phyloP scores from a whole-genome alignment of 2,888 invertebrate species.

The Tetrapedia diversipes region DNA sequence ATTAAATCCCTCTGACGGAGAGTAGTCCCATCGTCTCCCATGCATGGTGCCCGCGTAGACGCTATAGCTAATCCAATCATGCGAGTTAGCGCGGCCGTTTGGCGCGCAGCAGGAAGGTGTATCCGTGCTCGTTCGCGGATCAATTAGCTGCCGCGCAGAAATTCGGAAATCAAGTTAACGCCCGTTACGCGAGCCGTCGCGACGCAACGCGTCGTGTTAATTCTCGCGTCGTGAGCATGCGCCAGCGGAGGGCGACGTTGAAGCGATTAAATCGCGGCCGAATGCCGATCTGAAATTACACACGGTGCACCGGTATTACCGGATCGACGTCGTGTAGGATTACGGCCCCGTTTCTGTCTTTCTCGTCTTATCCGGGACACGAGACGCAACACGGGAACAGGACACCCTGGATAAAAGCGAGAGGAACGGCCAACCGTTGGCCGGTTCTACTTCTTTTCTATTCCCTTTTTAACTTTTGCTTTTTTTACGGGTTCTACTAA shows the following conservation, averaged over 20 bases:
- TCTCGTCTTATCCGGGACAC: slow-evolving; percentile 73
- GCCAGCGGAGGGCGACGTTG: slow-evolving; percentile 56
- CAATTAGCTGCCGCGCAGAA: slow-evolving; percentile 16
- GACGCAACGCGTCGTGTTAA: slow-evolving; percentile 17
- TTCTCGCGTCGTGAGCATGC: neutral
- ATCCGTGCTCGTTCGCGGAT: slow-evolving; percentile 19
- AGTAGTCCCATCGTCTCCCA: neutral
- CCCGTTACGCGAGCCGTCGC: slow-evolving; percentile 31
- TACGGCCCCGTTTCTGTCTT: slow-evolving; percentile 75
- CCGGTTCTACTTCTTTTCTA: no score
- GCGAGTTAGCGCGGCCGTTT: slow-evolving; percentile 15
- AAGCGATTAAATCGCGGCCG: slow-evolving; percentile 78
- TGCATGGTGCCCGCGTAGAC: neutral
- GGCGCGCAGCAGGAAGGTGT: neutral
- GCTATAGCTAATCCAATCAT: slow-evolving; percentile 22
- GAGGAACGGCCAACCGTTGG: slow-evolving; percentile 3
- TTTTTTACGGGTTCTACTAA: slow-evolving; percentile 49
- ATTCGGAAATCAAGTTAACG: slow-evolving; percentile 52
- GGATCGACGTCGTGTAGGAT: slow-evolving; percentile 76
- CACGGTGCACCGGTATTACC: slow-evolving; percentile 73
- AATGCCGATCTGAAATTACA: slow-evolving; percentile 81
- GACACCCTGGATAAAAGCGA: slow-evolving; percentile 56
- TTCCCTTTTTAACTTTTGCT: no score
- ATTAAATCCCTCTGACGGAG: neutral
- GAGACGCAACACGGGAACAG: slow-evolving; percentile 68